Base-by-base conservation (phyloP, 2,113 vertebrate species). In the Echinops telfairi region DNA sequence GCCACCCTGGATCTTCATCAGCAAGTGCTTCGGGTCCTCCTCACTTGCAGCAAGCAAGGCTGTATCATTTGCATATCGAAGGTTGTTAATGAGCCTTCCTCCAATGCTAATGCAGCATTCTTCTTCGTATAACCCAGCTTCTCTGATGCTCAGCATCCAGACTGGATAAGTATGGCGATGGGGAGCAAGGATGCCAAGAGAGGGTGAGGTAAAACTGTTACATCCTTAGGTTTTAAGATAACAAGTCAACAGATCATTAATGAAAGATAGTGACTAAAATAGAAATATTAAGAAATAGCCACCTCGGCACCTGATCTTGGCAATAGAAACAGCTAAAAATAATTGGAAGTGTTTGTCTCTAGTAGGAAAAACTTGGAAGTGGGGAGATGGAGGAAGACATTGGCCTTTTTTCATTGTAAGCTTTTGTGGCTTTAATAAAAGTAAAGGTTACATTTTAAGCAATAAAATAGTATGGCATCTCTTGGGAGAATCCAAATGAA, bases 291-390 rank as follows among this genome's bases (percentile, higher is more conserved):
- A 40, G 40, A 71, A 64, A 25, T 20, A 88, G 11, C 17, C 25
- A 71, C 9, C 22, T 14, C 75, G 58, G 3, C 43, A 89, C 47
- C 85, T 81, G 58, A 88, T 73, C 40, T 64, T 40, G 40, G 27
- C 71, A 90, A 64, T 78, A 38, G 85, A 25, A 94, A 91, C 58
- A 93, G 36, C 47, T 47, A 70, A 79, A 77, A 89, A 81, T 43
- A n/a, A n/a, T n/a, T n/a, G n/a, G n/a, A 17, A 47, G 33, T 58
- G 7, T 75, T 93, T 88, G 4, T 88, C 22, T 38, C 33, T 27
- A 8, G 33, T 43, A 66, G 36, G 68, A 20, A 84, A 31, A 85
- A 89, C 3, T 85, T 36, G 25, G 22, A 60, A 85, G 15, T 40
- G 15, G 17, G 66, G 58, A 33, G 60, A 27, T 62, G 25, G 31